A percentile compares a stretch with the other conserved stretches of the same genome.
Conservation (phyloP, 2,888 invertebrate species). For the Epinotia ramella region DNA sequence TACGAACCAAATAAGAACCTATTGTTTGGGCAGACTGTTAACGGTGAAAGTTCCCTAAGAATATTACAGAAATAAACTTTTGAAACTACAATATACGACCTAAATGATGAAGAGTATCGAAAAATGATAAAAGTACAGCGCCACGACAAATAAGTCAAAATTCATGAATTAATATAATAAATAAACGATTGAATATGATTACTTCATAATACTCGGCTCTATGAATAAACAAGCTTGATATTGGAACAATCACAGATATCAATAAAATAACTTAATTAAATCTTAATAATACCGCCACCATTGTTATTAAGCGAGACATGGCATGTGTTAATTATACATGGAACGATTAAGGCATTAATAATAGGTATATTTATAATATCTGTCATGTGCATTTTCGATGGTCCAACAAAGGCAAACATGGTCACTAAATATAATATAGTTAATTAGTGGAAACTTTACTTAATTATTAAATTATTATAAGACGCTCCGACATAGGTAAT, state of each 20-base stretch:
- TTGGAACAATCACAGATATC: slow-evolving; percentile 44
- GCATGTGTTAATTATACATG: slow-evolving; percentile 41
- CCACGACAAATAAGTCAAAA: slow-evolving; percentile 39
- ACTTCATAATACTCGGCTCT: slow-evolving; percentile 40
- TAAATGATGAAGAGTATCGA: slow-evolving; percentile 14
- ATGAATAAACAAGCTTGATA: slow-evolving; percentile 43
- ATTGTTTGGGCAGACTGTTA: neutral
- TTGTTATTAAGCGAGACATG: slow-evolving; percentile 58
- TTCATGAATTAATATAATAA: slow-evolving; percentile 34
- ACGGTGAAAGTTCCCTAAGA: neutral
- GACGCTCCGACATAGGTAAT: slow-evolving; percentile 13
- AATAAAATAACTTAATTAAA: slow-evolving; percentile 47
- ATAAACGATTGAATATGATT: slow-evolving; percentile 24
- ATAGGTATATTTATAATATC: slow-evolving; percentile 46
- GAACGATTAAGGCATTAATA: slow-evolving; percentile 28
- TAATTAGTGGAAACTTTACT: slow-evolving; percentile 11
- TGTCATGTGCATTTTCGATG: slow-evolving; percentile 82
- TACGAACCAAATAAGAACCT: neutral
- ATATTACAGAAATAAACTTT: neutral
- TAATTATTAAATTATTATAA: slow-evolving; percentile 22
- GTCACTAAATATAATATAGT: slow-evolving; percentile 35
- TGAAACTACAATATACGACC: neutral
- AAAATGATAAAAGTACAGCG: slow-evolving; percentile 49
- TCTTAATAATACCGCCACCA: slow-evolving; percentile 69
- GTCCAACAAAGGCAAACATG: slow-evolving; percentile 62